Conservation (phyloP, 37 sponge, comb jelly and placozoan genomes). For the Crambe crambe region DNA sequence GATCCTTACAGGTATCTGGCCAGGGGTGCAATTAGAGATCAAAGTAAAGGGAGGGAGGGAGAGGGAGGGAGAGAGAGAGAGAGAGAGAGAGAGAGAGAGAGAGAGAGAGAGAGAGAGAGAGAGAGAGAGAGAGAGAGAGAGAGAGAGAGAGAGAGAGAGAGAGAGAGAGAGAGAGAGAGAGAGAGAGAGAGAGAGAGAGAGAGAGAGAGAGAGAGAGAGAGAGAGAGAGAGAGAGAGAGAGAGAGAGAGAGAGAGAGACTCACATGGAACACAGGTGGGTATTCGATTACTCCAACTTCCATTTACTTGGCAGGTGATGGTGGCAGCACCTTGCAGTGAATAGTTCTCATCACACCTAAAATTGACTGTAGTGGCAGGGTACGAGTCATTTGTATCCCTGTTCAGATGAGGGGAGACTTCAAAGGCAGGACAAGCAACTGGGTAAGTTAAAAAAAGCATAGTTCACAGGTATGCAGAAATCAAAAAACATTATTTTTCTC, state of each 20-base stretch:
- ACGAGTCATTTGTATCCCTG: too few relatives aligned
- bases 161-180: constrained; percentile 1
- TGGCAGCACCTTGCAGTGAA: not conserved
- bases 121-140: constrained; percentile 1
- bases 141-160: constrained; percentile 6
- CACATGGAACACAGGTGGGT: constrained; percentile 14
- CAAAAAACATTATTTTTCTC: too few relatives aligned
- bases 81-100: constrained; percentile 3
- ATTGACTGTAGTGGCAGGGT: constrained; percentile 5
- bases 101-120: constrained; percentile 6
- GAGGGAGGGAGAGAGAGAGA: constrained; percentile 8
- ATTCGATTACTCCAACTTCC: constrained; percentile 13
- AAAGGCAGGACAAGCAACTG: not conserved
- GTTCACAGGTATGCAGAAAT: not conserved
- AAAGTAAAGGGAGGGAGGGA: not conserved
- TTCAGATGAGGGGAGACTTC: not conserved
- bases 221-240: not conserved
- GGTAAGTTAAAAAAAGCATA: not conserved
- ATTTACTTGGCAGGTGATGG: constrained; percentile 2
- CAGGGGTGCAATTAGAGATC: not conserved
- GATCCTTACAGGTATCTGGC: not conserved
- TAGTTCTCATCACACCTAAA: constrained; percentile 20
- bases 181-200: not conserved
- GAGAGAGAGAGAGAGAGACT: too few relatives aligned
- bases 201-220: not conserved